Evolutionary conservation across 2,797 vertebrate genomes (phyloP), one percentile per base, ranked within the genome.

Genomic region (Semaprochilodus insignis): DNA sequence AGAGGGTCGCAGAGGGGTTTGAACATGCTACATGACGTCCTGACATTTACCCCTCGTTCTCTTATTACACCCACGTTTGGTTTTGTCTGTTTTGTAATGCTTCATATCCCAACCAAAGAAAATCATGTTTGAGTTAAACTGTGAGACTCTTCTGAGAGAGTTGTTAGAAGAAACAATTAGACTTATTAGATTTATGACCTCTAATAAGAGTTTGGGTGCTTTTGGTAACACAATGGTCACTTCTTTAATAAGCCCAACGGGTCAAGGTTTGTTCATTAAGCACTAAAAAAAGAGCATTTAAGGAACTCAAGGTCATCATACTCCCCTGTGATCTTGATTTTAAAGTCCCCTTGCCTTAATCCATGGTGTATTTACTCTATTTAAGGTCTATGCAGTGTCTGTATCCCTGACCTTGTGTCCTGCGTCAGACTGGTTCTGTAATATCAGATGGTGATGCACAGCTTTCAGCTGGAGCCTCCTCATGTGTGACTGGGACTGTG

Each of bases 361-460:
- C 60, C 48, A 63, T 59, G 16, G 44, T 83, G 21, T 80, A 63
- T 81, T 77, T 65, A 65, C 62, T 85, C 84, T 55, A 25, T 80
- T 48, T 82, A 69, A 71, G 70, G 57, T 73, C 60, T 82, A 66
- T 82, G 66, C 74, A 81, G 62, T 66, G 48, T 80, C 27, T 57
- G 27, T 60, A n/a, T 70, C 7, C 13, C 71, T 80, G 62, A 82
- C 31, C 83, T 81, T 92, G 81, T 92, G 88, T 92, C 92, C 91
- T 91, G 90, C 88, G 88, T 93, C 91, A 93, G 93, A 94, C 94
- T 93, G 92, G 91, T 91, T 90, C 74, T 85, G 80, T 87, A 87
- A 87, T 54, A 82, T 88, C 51, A 8, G 59, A 19, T 48, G 44
- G 59, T 80, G 51, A 62, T 67, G 25, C 51, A 75, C 55, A 87